Evolutionary conservation across 2,113 vertebrate species (phyloP), one percentile per base, ranked within the genome.

Genomic region (Pollachius pollachius): DNA sequence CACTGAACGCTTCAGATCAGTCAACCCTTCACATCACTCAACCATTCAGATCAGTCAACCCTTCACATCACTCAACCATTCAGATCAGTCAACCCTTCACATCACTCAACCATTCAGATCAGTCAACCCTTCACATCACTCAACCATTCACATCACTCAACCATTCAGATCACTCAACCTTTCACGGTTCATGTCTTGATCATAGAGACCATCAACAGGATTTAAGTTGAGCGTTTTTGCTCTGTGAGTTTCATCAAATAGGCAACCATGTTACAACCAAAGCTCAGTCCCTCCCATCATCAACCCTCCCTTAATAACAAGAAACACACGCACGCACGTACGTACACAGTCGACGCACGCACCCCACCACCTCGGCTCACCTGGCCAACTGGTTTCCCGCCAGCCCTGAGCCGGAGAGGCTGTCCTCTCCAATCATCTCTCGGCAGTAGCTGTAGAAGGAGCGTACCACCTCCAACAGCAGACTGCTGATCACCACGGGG

Each of bases 381-480:
- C 94, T 98, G 73, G 88, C 87, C 59, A 98, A 89, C n/a, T 87
- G 83, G 82, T 91, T 95, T 65, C 93, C 91, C 56, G 91, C 93
- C 79, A 96, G 94, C 67, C 89, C 93, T 71, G 94, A 93, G 86
- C 89, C 94, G 34, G 92, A 86, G 59, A 86, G 84, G 66, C 87
- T 84, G 23, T 96, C 94, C 25, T 93, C 88, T n/a, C 93, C 95
- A 0, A 99, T 84, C 6, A 94, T 90, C 62, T 94, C 92, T 71
- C 82, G 92, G 84, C 96, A 98, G 82, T 97, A 96, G 30, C 90
- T 89, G 81, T 96, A 92, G 80, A 99, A 97, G 12, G 97, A 96
- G 83, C 96, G 90, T 58, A 98, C 90, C 79, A 97, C 94, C 92
- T 99, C 97, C 3, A 99, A 78, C 82, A 99, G 91, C 69, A 97